A percentile compares a stretch with the other conserved stretches of the same genome.
Evolutionary conservation across 2,113 vertebrate genomes (phyloP).

Genomic region (Gasterosteus aculeatus): DNA sequence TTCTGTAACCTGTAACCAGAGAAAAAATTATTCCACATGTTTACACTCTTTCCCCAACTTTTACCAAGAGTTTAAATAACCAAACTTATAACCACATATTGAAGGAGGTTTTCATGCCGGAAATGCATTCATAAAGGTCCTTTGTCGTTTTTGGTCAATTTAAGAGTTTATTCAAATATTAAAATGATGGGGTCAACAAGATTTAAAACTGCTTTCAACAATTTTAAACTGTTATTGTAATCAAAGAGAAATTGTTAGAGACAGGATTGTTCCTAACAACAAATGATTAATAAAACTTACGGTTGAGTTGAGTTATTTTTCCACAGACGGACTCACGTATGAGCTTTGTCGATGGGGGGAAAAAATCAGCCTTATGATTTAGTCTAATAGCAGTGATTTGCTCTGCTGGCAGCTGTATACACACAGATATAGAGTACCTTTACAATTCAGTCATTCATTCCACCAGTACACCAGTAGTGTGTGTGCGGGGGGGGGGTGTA

Average conservation of each 20-base stretch:
- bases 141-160: not conserved
- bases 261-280: no score
- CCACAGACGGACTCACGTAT: conserved; percentile 7
- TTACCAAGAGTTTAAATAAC: not conserved
- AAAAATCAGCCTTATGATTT: conserved; percentile 50
- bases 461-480: conserved; percentile 1
- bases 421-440: conserved; percentile 47
- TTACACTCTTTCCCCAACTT: not conserved
- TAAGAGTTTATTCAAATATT: not conserved
- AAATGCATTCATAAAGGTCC: not conserved
- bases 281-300: no score
- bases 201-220: not conserved
- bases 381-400: conserved; percentile 59
- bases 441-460: conserved; percentile 34
- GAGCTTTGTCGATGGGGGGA: conserved; percentile 19
- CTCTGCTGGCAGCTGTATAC: conserved; percentile 59
- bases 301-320: no score
- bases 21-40: conserved; percentile 1
- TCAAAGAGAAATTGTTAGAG: not conserved
- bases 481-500: not conserved
- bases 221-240: not conserved
- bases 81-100: not conserved
- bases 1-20: not conserved
- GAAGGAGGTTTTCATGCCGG: no score
- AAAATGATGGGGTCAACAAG: not conserved